Conservation (phyloP, 2,797 vertebrate species). For the Notolepis coatsorum region DNA sequence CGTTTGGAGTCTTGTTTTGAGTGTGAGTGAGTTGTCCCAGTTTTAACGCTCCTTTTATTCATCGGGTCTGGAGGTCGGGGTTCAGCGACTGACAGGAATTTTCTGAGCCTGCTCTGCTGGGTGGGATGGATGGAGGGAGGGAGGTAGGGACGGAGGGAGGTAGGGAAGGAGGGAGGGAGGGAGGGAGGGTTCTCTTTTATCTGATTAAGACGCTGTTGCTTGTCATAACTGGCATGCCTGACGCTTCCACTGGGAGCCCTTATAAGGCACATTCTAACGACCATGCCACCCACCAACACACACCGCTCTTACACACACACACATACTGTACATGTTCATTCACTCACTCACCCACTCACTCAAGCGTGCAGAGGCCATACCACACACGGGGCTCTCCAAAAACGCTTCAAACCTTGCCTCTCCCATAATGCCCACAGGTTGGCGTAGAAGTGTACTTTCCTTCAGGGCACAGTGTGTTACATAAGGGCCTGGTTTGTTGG, state of each 20-base stretch:
- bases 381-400: conserved; percentile 20
- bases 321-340: conserved; percentile 8
- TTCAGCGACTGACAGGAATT: conserved; percentile 80
- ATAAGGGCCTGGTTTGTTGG: conserved; percentile 59
- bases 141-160: conserved; percentile 24
- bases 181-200: conserved; percentile 69
- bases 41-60: conserved; percentile 31
- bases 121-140: conserved; percentile 63
- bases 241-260: conserved; percentile 48
- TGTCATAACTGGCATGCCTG: conserved; percentile 57
- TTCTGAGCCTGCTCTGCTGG: conserved; percentile 67
- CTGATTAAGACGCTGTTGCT: conserved; percentile 72
- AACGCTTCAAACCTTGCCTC: conserved; percentile 26
- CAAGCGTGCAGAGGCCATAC: conserved; percentile 15
- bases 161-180: conserved; percentile 44
- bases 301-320: too few species aligned
- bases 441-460: conserved; percentile 29
- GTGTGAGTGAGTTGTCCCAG: conserved; percentile 23
- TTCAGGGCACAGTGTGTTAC: conserved; percentile 54
- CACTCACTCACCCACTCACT: conserved; percentile 7
- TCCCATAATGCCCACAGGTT: conserved; percentile 30
- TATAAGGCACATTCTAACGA: conserved; percentile 52
- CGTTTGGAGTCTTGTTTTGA: background rate
- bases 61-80: conserved; percentile 63
- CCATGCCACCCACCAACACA: conserved; percentile 12